phyloP scores from a whole-genome alignment of 2,888 invertebrate species.

The Pemphredon lugubris region DNA sequence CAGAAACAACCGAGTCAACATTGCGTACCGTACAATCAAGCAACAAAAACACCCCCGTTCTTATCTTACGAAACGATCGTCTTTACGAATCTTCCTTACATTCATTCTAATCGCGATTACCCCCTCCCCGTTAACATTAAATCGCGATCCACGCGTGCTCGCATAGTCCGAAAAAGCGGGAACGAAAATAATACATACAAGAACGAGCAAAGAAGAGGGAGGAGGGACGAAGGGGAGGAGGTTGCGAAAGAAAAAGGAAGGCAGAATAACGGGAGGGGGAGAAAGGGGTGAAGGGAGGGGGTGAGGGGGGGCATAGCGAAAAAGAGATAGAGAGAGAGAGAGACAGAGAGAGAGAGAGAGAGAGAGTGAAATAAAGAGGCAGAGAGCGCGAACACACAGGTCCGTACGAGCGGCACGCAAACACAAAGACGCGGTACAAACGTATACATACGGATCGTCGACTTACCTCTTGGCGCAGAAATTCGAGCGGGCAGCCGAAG shows the following conservation, averaged over 20 bases:
- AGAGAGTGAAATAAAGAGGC: constrained; percentile 24
- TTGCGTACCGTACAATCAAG: no score
- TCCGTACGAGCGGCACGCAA: constrained; percentile 19
- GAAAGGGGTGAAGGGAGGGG: not conserved
- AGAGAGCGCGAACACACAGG: constrained; percentile 24
- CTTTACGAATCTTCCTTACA: not conserved
- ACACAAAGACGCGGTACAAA: constrained; percentile 3
- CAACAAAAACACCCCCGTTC: no score
- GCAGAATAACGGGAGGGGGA: not conserved
- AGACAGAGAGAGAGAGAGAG: not conserved
- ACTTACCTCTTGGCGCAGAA: constrained; percentile 59
- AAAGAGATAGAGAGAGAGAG: constrained; percentile 15
- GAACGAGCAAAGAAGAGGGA: not conserved
- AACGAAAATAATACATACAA: not conserved
- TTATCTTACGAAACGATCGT: no score
- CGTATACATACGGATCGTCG: constrained; percentile 38
- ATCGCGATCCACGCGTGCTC: not conserved
- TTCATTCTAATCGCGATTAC: not conserved
- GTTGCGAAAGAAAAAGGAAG: not conserved
- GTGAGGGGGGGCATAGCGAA: constrained; percentile 3
- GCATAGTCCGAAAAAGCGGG: constrained; percentile 8
- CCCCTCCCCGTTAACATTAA: not conserved
- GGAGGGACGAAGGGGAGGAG: not conserved
- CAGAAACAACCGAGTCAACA: no score
- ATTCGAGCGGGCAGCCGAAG: constrained; percentile 45